These are phyloP conservation scores for Brachyrhaphis roseni DNA, from an alignment of 2,797 vertebrate species.

Conservation along the genomic window DNA sequence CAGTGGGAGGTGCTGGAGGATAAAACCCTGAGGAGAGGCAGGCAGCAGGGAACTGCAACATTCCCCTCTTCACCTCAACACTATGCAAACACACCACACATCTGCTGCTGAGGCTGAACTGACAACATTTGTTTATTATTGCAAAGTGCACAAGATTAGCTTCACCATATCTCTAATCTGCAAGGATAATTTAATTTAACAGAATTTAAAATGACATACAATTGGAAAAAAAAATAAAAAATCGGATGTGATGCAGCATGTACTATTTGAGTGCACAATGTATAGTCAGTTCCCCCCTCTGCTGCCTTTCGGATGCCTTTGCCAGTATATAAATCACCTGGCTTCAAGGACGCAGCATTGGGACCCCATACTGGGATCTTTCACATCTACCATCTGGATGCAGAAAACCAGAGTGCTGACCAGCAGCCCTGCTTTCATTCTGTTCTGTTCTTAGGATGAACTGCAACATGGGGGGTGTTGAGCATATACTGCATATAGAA, in stretches of 20 bases:
- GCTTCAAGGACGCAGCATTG: constrained; percentile 79
- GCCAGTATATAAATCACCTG: constrained; percentile 74
- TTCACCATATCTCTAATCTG: constrained; percentile 6
- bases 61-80: constrained; percentile 60
- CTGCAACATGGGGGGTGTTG: constrained; percentile 33
- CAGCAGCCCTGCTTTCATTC: constrained; percentile 71
- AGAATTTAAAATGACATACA: constrained; percentile 7
- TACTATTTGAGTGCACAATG: constrained; percentile 7
- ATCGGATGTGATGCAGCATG: constrained; percentile 2
- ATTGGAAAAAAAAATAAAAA: constrained; percentile 4
- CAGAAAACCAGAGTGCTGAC: constrained; percentile 78
- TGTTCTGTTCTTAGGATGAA: constrained; percentile 62
- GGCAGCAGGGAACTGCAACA: constrained; percentile 54
- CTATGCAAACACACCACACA: constrained; percentile 54
- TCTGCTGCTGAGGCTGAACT: constrained; percentile 29
- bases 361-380: constrained; percentile 81
- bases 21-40: constrained; percentile 59
- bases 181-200: constrained; percentile 21
- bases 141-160: constrained; percentile 27
- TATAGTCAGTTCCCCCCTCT: constrained; percentile 44
- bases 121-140: constrained; percentile 21
- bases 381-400: constrained; percentile 81
- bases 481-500: constrained; percentile 36
- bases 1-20: constrained; percentile 67
- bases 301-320: constrained; percentile 72